These are phyloP conservation scores for Tupaia tana DNA, from an alignment of 2,113 vertebrate species.

Conservation along the genomic window DNA sequence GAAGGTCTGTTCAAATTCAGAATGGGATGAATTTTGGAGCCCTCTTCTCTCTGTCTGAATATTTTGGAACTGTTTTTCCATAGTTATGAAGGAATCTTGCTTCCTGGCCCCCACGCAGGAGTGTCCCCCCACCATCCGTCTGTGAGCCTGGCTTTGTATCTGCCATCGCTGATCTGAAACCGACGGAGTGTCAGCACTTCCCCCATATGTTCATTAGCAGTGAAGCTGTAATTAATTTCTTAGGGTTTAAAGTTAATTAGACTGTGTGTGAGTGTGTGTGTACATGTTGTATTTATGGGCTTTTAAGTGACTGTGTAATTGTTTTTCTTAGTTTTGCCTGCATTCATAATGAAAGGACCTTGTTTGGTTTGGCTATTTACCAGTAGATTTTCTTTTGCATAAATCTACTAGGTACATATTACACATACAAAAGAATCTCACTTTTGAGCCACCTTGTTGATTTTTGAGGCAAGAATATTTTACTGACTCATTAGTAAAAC, in stretches of 20 bases:
- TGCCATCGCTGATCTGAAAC: constrained; percentile 74
- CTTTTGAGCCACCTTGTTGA: not conserved
- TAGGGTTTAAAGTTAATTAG: constrained; percentile 72
- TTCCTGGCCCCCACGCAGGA: constrained; percentile 67
- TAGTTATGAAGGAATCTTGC: constrained; percentile 67
- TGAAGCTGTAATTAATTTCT: constrained; percentile 81
- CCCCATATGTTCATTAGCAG: constrained; percentile 76
- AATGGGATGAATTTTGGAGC: constrained; percentile 56
- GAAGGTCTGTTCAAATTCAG: constrained; percentile 63
- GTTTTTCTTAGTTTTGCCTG: constrained; percentile 73
- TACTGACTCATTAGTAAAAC: not conserved
- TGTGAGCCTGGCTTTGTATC: constrained; percentile 65
- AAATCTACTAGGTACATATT: not conserved
- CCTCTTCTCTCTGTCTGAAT: constrained; percentile 66
- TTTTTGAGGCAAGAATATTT: constrained; percentile 54
- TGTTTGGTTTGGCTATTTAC: constrained; percentile 66
- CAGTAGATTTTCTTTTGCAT: not conserved
- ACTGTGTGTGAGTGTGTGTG: not conserved
- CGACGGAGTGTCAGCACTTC: constrained; percentile 64
- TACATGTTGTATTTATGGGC: not conserved
- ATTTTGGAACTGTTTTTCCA: constrained; percentile 71
- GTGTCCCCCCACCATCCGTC: constrained; percentile 68
- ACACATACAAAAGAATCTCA: not conserved
- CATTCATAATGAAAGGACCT: constrained; percentile 48
- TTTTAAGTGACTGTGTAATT: constrained; percentile 70